A percentile compares a stretch with the other conserved stretches of the same genome.
These are phyloP conservation scores for Syngnathus acus DNA, from an alignment of 2,797 vertebrate species.

Conservation along the genomic window DNA sequence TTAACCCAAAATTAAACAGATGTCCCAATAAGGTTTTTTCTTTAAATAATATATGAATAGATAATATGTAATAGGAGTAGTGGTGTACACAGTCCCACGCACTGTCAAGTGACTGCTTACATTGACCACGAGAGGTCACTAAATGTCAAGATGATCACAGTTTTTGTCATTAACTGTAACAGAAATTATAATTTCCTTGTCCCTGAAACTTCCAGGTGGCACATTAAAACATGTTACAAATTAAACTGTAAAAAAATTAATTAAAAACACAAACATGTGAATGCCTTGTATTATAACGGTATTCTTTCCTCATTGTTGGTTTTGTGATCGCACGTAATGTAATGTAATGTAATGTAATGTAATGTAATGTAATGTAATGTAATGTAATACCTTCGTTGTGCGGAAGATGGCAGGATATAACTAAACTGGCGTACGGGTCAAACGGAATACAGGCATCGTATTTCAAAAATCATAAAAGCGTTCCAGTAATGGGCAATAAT, in stretches of 20 bases:
- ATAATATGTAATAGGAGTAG: neutral
- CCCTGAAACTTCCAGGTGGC: no score
- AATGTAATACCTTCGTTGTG: neutral
- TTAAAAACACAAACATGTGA: no score
- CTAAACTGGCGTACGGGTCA: neutral
- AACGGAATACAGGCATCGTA: neutral
- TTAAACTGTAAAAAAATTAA: no score
- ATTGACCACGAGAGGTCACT: neutral
- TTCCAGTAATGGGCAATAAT: neutral
- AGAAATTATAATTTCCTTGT: no score
- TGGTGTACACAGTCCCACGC: neutral
- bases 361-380: rapidly evolving
- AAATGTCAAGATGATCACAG: neutral
- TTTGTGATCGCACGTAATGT: no score
- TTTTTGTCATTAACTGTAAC: no score
- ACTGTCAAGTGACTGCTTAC: neutral
- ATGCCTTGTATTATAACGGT: no score
- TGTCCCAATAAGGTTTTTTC: neutral
- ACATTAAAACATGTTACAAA: no score
- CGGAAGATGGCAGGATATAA: neutral
- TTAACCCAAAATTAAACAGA: no score
- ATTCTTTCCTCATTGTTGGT: no score
- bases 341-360: neutral
- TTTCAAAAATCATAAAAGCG: neutral
- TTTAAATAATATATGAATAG: no score